phyloP scores from a whole-genome alignment of 2,113 vertebrate genomes.

The Lampris incognitus region DNA sequence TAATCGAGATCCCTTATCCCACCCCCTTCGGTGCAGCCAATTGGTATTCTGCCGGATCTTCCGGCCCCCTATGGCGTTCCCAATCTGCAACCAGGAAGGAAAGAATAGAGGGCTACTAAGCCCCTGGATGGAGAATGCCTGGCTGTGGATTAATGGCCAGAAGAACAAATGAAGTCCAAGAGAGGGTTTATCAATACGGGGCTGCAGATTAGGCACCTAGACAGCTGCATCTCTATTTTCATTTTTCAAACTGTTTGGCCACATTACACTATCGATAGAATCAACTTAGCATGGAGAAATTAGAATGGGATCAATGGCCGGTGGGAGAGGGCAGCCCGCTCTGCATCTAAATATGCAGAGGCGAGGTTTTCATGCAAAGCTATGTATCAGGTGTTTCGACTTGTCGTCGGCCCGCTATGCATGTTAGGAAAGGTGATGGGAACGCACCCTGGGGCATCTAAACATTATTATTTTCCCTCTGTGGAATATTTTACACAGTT shows the following conservation, averaged over 20 bases:
- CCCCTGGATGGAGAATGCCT: slow-evolving; percentile 79
- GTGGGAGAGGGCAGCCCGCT: slow-evolving; percentile 17
- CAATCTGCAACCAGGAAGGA: slow-evolving; percentile 83
- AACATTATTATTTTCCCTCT: not conserved
- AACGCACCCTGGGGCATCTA: not conserved
- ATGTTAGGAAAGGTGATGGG: not conserved
- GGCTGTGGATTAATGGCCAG: slow-evolving; percentile 82
- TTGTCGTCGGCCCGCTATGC: not conserved
- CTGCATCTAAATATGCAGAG: slow-evolving; percentile 33
- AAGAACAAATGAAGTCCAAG: slow-evolving; percentile 84
- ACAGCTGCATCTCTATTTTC: slow-evolving; percentile 65
- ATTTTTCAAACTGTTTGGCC: slow-evolving; percentile 67
- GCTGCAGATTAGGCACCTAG: slow-evolving; percentile 72
- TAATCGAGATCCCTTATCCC: slow-evolving; percentile 82
- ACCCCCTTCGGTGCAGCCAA: slow-evolving; percentile 80
- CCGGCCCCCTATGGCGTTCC: slow-evolving; percentile 80
- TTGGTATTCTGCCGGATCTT: slow-evolving; percentile 84
- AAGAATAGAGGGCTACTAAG: slow-evolving; percentile 81
- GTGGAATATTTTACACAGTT: not conserved
- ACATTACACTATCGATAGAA: slow-evolving; percentile 65
- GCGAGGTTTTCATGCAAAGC: not conserved
- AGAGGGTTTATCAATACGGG: slow-evolving; percentile 81
- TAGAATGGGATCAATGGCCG: slow-evolving; percentile 62
- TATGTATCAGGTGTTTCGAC: not conserved
- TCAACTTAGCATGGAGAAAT: slow-evolving; percentile 55